Percentiles rank a stretch among this genome's conserved stretches.
These are phyloP conservation scores for Panopea generosa DNA, from an alignment of 2,888 invertebrate species.

Conservation along the genomic window DNA sequence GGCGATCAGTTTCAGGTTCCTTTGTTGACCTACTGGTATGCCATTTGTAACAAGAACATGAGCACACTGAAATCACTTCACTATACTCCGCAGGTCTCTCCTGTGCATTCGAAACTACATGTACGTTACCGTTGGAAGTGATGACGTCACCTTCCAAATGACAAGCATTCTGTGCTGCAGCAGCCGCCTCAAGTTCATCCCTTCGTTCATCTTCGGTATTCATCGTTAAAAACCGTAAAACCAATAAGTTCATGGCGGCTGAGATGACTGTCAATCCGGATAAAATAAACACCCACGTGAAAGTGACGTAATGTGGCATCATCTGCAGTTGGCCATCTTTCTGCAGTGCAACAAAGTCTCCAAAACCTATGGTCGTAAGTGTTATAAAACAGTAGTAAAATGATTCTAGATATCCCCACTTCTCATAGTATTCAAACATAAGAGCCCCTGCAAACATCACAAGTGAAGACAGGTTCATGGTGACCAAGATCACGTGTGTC, in stretches of 20 bases:
- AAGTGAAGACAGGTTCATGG: slow-evolving; percentile 92
- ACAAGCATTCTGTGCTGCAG: slow-evolving; percentile 97
- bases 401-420: slow-evolving; percentile 95
- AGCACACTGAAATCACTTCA: slow-evolving; percentile 92
- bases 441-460: slow-evolving; percentile 98
- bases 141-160: slow-evolving; percentile 98
- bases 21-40: slow-evolving; percentile 66
- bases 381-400: slow-evolving; percentile 99
- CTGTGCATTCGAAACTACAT: slow-evolving; percentile 86
- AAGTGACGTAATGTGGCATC: slow-evolving; percentile 98
- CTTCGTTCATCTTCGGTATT: slow-evolving; percentile 99
- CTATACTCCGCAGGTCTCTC: slow-evolving; percentile 86
- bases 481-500: slow-evolving; percentile 95
- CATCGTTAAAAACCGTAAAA: slow-evolving; percentile 97
- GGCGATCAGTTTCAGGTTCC: slow-evolving; percentile 63
- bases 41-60: slow-evolving; percentile 91
- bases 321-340: slow-evolving; percentile 97
- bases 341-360: slow-evolving; percentile 99
- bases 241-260: slow-evolving; percentile 98
- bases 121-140: slow-evolving; percentile 82
- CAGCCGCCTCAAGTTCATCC: slow-evolving; percentile 96
- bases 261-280: slow-evolving; percentile 99
- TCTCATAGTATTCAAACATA: slow-evolving; percentile 97
- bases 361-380: slow-evolving; percentile 98
- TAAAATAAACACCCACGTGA: slow-evolving; percentile 98